Base-by-base conservation (phyloP, 2,888 invertebrate species). In the Calliphora vomitoria region DNA sequence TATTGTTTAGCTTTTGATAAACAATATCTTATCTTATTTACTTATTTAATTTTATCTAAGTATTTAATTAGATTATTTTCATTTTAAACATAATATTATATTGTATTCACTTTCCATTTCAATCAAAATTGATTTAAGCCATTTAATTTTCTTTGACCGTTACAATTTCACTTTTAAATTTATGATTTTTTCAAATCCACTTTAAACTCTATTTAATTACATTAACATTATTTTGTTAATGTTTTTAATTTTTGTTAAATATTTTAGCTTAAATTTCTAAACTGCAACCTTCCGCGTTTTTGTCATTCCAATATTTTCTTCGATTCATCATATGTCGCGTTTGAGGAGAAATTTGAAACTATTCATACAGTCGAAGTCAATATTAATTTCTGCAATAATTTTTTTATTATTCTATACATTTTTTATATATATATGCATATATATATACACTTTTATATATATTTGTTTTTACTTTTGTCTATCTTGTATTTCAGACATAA, bases 331-430 rank as follows among this genome's bases (percentile, higher is more conserved):
- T 44, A 75, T 68, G 53, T 11, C 55, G 69, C 78, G 74, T 87
- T 85, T 62, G 74, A 82, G n/a, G 20, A 38, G 79, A 79, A 64
- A 71, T 79, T 85, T 20, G 55, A 87, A 82, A 87, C 87, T 87
- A 85, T 79, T 87, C 82, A n/a, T 18, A 60, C 55, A 66, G 76
- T 50, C 41, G 75, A 79, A 75, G 62, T 82, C 74, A 79, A 82
- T 85, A 85, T 25, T 75, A 79, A 85, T 75, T 82, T 82, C 75
- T 85, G 69, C 74, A 74, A 75, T 53, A 47, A 79, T 60, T 78
- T 78, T 79, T 75, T 53, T 78, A 76, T 62, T 72, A 78, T 71
- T 71, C 8, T 25, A 44, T 15, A 20, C n/a, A n/a, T 64, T 41
- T 41, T n/a, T n/a, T 11, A 18, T 69, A 25, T 69, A 35, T 0